A percentile compares a stretch with the other conserved stretches of the same genome.
Conservation (phyloP, 2,797 vertebrate species). For the Danio tinwini region DNA sequence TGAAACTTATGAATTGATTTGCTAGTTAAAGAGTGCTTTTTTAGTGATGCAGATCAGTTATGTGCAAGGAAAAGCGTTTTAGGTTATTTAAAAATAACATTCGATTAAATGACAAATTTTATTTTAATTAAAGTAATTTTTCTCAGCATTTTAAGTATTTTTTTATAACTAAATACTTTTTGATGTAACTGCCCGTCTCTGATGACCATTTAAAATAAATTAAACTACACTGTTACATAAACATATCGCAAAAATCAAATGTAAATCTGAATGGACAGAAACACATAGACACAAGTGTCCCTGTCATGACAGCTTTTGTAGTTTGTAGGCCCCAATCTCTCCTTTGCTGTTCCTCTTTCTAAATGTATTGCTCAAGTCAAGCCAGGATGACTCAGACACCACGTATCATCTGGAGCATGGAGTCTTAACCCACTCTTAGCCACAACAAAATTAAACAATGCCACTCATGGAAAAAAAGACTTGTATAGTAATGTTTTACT, state of each 20-base stretch:
- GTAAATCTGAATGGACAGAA: slow-evolving; percentile 23
- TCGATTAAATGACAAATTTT: too few relatives aligned
- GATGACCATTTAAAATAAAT: background rate
- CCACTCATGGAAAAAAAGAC: slow-evolving; percentile 15
- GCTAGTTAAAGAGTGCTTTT: too few relatives aligned
- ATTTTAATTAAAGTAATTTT: too few relatives aligned
- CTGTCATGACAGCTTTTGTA: slow-evolving; percentile 33
- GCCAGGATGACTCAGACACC: slow-evolving; percentile 56
- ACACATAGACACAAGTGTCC: slow-evolving; percentile 47
- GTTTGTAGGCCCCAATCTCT: slow-evolving; percentile 65
- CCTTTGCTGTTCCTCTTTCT: slow-evolving; percentile 81
- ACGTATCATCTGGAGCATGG: slow-evolving; percentile 47
- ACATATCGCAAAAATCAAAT: slow-evolving; percentile 29
- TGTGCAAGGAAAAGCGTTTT: too few relatives aligned
- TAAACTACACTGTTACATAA: background rate
- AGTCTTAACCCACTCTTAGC: slow-evolving; percentile 42
- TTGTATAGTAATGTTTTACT: slow-evolving; percentile 35
- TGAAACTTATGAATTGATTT: too few relatives aligned
- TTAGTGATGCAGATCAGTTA: too few relatives aligned
- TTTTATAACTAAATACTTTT: too few relatives aligned
- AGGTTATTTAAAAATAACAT: too few relatives aligned
- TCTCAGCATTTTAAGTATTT: too few relatives aligned
- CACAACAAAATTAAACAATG: background rate
- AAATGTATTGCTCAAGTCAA: slow-evolving; percentile 78
- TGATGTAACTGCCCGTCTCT: too few relatives aligned